These are phyloP conservation scores for Balearica regulorum DNA, from an alignment of 2,797 vertebrate species.

Conservation along the genomic window DNA sequence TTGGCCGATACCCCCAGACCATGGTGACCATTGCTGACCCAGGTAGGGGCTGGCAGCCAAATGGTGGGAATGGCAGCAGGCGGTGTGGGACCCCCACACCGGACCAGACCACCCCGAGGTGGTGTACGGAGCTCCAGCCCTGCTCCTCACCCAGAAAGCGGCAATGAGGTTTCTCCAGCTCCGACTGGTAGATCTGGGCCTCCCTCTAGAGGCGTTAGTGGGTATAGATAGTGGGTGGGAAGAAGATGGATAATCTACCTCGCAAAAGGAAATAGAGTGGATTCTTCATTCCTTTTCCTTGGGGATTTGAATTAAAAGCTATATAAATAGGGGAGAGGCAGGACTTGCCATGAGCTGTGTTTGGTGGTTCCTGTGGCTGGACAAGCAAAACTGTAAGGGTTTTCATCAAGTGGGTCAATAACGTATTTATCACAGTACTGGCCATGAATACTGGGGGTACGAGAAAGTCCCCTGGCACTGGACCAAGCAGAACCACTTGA, in stretches of 20 bases:
- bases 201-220: constrained; percentile 39
- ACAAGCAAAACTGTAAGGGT: not conserved
- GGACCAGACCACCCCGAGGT: fast-evolving
- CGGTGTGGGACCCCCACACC: not conserved
- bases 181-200: not conserved
- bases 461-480: not conserved
- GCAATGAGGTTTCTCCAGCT: not conserved
- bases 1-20: constrained; percentile 87
- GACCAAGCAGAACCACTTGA: not conserved
- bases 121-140: not conserved
- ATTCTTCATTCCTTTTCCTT: not conserved
- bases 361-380: not conserved
- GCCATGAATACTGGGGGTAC: not conserved
- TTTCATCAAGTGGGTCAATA: not conserved
- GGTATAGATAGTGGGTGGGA: not conserved
- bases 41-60: constrained; percentile 69
- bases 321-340: not conserved
- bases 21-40: constrained; percentile 86
- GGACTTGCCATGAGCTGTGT: not conserved
- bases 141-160: fast-evolving
- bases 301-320: not conserved
- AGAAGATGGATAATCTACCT: fast-evolving
- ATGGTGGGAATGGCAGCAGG: not conserved
- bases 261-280: not conserved
- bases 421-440: not conserved